Evolutionary conservation across 2,888 invertebrate genomes (phyloP).

Genomic region (Synergus gifuensis): DNA sequence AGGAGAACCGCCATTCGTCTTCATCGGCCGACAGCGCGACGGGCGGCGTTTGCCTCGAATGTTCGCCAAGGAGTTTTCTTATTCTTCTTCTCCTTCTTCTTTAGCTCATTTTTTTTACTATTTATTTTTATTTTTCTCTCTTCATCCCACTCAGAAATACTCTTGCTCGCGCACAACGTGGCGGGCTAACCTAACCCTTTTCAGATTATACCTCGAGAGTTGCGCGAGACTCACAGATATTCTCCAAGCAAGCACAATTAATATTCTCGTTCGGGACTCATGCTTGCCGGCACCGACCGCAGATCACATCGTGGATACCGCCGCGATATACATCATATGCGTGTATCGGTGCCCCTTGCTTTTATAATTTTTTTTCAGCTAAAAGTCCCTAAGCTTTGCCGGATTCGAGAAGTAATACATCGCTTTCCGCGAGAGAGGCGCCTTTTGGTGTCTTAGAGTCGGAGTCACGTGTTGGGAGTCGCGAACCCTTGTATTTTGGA

Average conservation of each 20-base stretch:
- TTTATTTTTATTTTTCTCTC: conserved; percentile 59
- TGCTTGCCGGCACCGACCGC: conserved; percentile 64
- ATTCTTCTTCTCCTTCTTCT: conserved; percentile 67
- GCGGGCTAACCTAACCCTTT: conserved; percentile 67
- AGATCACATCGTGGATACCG: conserved; percentile 66
- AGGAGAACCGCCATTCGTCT: conserved; percentile 76
- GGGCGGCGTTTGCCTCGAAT: conserved; percentile 78
- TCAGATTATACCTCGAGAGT: conserved; percentile 65
- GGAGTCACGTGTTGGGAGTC: conserved; percentile 19
- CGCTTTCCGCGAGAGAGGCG: background rate
- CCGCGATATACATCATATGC: conserved; percentile 66
- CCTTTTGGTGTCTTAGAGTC: conserved; percentile 16
- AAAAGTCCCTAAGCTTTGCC: conserved; percentile 20
- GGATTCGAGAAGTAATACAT: conserved; percentile 17
- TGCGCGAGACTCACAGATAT: conserved; percentile 47
- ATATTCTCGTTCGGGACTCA: conserved; percentile 70
- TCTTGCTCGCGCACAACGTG: conserved; percentile 65
- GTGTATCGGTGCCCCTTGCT: conserved; percentile 39
- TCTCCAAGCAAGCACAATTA: conserved; percentile 66
- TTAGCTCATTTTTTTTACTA: conserved; percentile 46
- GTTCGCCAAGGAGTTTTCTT: conserved; percentile 75
- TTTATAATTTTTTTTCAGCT: conserved; percentile 14
- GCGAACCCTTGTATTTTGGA: conserved; percentile 9
- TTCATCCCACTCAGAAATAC: conserved; percentile 66
- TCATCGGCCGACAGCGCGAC: conserved; percentile 78